Evolutionary conservation across 1,140 invertebrate species (phyloP).

Genomic region (Drosophila mauritiana): DNA sequence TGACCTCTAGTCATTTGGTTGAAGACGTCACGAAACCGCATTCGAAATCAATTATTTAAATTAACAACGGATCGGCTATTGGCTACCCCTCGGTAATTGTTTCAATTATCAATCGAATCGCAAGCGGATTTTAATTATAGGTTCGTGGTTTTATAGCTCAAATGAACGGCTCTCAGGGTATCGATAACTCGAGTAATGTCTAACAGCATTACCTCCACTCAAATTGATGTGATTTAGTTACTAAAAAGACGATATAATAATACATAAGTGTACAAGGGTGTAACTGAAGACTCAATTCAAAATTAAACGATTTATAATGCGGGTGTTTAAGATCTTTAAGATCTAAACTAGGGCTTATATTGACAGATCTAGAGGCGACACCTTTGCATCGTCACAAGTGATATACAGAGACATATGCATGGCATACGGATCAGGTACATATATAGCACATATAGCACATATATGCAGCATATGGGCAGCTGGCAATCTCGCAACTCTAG

Average conservation of each 20-base stretch:
- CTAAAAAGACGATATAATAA: no score
- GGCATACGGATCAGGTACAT: conserved; percentile 16
- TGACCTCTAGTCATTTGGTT: no score
- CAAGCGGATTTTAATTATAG: not conserved
- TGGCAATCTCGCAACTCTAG: conserved; percentile 50
- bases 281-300: no score
- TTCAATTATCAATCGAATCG: conserved; percentile 19
- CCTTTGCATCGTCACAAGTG: not conserved
- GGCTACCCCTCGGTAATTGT: conserved; percentile 14
- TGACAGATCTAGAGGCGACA: not conserved
- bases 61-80: conserved; percentile 13
- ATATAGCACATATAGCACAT: conserved; percentile 3
- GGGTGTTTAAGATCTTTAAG: not conserved
- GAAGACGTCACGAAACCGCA: conserved; percentile 20
- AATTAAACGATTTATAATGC: no score
- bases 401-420: no score
- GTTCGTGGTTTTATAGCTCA: not conserved
- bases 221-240: no score
- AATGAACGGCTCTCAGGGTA: not conserved
- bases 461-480: not conserved
- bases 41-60: conserved; percentile 32
- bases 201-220: no score
- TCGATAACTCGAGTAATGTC: not conserved
- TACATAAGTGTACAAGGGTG: no score
- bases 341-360: not conserved